Conservation (phyloP, 2,888 invertebrate genomes). For the Aphodius granarius region DNA sequence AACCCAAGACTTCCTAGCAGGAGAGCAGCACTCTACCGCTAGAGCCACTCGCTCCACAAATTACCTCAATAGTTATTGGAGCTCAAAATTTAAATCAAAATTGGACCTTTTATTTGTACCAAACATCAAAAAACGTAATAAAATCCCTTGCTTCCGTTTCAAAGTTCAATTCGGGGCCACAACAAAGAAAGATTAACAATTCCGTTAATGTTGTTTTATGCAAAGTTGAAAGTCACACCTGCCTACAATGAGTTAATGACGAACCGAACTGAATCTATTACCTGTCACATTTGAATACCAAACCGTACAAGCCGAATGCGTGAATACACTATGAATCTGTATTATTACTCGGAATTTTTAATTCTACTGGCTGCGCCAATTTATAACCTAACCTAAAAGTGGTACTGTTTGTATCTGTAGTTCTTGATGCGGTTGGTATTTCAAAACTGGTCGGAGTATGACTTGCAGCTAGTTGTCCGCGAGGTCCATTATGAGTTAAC, state of each 20-base stretch:
- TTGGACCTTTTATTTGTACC: too few species aligned
- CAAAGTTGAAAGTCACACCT: neutral
- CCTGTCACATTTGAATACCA: neutral
- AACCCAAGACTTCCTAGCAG: too few species aligned
- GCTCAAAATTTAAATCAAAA: too few species aligned
- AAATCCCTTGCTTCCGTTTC: neutral
- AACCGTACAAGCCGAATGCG: neutral
- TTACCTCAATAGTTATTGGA: too few species aligned
- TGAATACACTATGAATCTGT: neutral
- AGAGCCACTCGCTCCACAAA: too few species aligned
- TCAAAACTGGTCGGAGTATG: neutral
- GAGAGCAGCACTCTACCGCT: too few species aligned
- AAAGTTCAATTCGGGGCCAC: neutral
- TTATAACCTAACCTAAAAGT: too few species aligned
- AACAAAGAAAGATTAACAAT: neutral
- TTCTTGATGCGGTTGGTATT: neutral
- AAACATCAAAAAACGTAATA: neutral
- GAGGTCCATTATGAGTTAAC: constrained; percentile 47
- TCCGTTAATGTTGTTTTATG: neutral
- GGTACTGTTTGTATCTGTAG: neutral
- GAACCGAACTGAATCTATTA: neutral
- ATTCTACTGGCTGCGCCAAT: too few species aligned
- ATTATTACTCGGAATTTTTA: neutral
- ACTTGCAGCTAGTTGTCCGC: neutral
- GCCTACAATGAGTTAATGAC: neutral